Evolutionary conservation across 1,140 invertebrate species (phyloP).

Genomic region (Sarcophaga peregrina): DNA sequence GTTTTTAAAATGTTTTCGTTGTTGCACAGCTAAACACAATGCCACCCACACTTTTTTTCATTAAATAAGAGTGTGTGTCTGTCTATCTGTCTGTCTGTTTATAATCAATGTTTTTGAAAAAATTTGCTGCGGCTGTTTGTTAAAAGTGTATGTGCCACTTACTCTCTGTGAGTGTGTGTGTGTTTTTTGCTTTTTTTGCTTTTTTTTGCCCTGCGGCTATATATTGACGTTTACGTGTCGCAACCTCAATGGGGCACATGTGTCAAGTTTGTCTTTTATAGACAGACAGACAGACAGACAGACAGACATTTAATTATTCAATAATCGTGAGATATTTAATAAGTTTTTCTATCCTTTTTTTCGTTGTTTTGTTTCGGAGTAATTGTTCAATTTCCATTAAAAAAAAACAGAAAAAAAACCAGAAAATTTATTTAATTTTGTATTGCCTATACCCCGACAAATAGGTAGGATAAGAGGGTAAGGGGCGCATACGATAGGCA

Average conservation of each 20-base stretch:
- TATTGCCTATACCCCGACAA: too few species aligned
- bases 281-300: not conserved
- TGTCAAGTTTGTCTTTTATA: constrained; percentile 23
- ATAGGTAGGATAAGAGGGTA: too few species aligned
- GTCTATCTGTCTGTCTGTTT: not conserved
- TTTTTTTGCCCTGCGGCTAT: not conserved
- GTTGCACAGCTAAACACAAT: constrained; percentile 6
- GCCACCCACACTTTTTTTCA: constrained; percentile 9
- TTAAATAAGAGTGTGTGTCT: not conserved
- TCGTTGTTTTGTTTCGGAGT: too few species aligned
- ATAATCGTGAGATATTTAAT: constrained; percentile 15
- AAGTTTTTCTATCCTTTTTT: not conserved
- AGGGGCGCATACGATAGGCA: too few species aligned
- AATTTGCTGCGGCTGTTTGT: not conserved
- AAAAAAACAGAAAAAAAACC: too few species aligned
- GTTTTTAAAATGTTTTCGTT: constrained; percentile 19
- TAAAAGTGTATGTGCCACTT: too few species aligned
- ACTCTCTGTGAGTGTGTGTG: not conserved
- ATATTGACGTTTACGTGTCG: constrained; percentile 37
- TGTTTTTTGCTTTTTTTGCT: not conserved
- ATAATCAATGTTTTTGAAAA: constrained; percentile 23
- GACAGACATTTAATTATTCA: not conserved
- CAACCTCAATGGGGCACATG: constrained; percentile 26
- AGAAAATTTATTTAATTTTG: too few species aligned
- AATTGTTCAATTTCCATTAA: too few species aligned